phyloP scores from a whole-genome alignment of 1,140 invertebrate species.

The Charaxes varanes region DNA sequence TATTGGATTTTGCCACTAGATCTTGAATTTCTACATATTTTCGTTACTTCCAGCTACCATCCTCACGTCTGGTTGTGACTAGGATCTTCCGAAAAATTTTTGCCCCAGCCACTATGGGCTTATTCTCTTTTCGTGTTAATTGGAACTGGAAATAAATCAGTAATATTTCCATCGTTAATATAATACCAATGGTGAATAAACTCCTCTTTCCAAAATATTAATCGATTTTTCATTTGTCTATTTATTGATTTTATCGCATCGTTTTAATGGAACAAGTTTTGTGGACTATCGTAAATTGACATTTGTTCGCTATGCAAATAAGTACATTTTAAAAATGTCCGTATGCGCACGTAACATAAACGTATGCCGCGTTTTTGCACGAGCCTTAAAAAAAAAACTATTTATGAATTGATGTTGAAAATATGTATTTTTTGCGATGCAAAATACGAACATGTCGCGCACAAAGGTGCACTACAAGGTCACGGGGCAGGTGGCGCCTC shows the following conservation, averaged over 20 bases:
- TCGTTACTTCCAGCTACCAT: too few species aligned
- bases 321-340: constrained; percentile 11
- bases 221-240: too few species aligned
- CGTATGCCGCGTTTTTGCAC: constrained; percentile 14
- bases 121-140: too few species aligned
- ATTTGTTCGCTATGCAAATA: constrained; percentile 23
- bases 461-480: constrained; percentile 68
- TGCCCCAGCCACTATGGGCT: too few species aligned
- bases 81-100: too few species aligned
- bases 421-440: constrained; percentile 55
- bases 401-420: constrained; percentile 42
- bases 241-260: not conserved
- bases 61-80: too few species aligned
- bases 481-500: constrained; percentile 49
- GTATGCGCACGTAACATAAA: constrained; percentile 22
- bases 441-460: constrained; percentile 46
- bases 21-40: too few species aligned
- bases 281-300: constrained; percentile 5
- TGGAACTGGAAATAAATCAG: too few species aligned
- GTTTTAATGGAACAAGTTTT: not conserved
- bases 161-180: too few species aligned
- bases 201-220: too few species aligned
- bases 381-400: constrained; percentile 17
- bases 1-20: too few species aligned
- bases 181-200: too few species aligned